A percentile compares a stretch with the other conserved stretches of the same genome.
Evolutionary conservation across 2,797 vertebrate species (phyloP).

Genomic region (Poeciliopsis presidionis): DNA sequence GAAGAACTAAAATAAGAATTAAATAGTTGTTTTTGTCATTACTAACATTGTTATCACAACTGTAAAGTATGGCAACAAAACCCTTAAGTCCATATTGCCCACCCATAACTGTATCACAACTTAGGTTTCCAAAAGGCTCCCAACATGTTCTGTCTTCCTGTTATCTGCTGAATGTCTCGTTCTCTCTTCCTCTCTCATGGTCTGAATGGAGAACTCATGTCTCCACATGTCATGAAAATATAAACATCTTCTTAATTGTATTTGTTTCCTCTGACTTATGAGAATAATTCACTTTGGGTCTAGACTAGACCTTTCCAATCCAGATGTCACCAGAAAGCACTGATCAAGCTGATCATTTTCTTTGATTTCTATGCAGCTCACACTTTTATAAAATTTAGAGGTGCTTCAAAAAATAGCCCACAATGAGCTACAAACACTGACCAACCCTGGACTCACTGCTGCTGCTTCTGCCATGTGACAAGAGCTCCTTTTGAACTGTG

Average conservation of each 20-base stretch:
- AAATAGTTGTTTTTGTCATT: too few species aligned
- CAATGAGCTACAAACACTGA: constrained; percentile 2
- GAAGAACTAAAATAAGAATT: too few species aligned
- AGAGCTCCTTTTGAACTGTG: constrained; percentile 19
- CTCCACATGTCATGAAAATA: background rate
- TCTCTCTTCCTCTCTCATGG: background rate
- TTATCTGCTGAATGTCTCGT: background rate
- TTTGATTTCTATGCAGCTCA: background rate
- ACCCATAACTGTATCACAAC: background rate
- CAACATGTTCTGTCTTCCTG: background rate
- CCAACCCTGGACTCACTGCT: constrained; percentile 5
- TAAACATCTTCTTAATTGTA: background rate
- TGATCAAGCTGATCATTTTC: background rate
- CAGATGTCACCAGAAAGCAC: background rate
- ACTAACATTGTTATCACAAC: too few species aligned
- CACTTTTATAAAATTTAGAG: background rate
- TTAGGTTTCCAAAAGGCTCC: background rate
- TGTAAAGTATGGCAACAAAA: too few species aligned
- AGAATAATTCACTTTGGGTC: background rate
- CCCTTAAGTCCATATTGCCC: too few species aligned
- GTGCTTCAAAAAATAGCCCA: background rate
- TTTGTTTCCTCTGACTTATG: background rate
- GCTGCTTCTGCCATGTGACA: background rate
- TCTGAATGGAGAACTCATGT: background rate
- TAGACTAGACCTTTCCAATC: background rate